Evolutionary conservation across 2,888 invertebrate genomes (phyloP).

Genomic region (Campoplex capitator): DNA sequence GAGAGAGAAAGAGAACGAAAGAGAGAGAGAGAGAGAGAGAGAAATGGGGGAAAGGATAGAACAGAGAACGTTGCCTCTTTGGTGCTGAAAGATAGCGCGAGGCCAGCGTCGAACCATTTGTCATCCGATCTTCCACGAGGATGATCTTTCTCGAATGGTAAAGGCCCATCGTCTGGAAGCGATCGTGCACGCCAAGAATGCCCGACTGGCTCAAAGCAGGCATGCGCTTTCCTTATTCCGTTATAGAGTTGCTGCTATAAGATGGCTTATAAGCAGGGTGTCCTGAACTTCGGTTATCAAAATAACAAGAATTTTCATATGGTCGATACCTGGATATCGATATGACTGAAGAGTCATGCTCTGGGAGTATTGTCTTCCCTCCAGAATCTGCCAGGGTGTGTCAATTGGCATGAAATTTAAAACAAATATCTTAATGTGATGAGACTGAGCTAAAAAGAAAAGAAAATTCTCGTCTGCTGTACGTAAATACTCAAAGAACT

Average conservation of each 20-base stretch:
- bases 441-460: too few relatives aligned
- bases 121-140: slow-evolving; percentile 76
- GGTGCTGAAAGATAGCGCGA: slow-evolving; percentile 70
- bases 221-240: slow-evolving; percentile 48
- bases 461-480: too few relatives aligned
- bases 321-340: not conserved
- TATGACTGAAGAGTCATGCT: not conserved
- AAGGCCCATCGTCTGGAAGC: slow-evolving; percentile 73
- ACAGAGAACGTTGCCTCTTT: slow-evolving; percentile 54
- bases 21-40: slow-evolving; percentile 3
- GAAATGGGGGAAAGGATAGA: slow-evolving; percentile 17
- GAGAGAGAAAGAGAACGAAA: slow-evolving; percentile 31
- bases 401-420: too few relatives aligned
- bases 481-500: too few relatives aligned
- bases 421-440: too few relatives aligned
- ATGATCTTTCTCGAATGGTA: slow-evolving; percentile 73
- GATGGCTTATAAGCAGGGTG: not conserved
- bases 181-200: slow-evolving; percentile 67
- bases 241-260: slow-evolving; percentile 15
- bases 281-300: not conserved
- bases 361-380: not conserved
- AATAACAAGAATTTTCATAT: not conserved
- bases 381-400: slow-evolving; percentile 23
- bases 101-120: slow-evolving; percentile 73
- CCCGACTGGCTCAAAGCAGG: slow-evolving; percentile 51